A percentile compares a stretch with the other conserved stretches of the same genome.
Conservation (phyloP, 2,113 vertebrate genomes). For the Microcebus griseorufus region DNA sequence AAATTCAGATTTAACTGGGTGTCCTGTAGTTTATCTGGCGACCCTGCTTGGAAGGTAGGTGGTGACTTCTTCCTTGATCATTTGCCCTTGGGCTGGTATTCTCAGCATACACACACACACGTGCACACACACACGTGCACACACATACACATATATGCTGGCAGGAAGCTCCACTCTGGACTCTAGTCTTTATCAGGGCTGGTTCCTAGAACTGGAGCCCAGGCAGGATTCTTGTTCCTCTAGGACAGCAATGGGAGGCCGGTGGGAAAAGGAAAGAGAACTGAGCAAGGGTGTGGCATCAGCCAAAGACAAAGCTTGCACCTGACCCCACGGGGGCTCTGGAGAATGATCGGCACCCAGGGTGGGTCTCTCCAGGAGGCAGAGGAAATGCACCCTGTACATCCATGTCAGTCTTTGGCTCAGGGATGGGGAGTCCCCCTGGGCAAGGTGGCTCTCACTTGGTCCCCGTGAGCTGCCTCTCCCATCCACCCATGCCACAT, state of each 20-base stretch:
- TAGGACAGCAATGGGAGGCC: neutral
- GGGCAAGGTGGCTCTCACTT: neutral
- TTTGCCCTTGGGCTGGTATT: neutral
- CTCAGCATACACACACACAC: neutral
- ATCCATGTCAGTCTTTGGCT: accelerated
- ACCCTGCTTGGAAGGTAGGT: too few species aligned
- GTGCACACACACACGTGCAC: neutral
- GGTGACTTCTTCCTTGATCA: neutral
- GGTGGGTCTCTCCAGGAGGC: neutral
- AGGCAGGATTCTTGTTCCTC: neutral
- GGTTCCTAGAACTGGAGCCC: neutral
- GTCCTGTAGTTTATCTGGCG: neutral
- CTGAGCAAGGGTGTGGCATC: neutral
- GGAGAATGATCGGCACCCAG: neutral
- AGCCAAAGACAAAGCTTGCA: neutral
- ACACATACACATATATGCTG: too few species aligned
- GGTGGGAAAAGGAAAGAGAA: neutral
- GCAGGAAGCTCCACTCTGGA: neutral
- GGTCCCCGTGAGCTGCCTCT: neutral
- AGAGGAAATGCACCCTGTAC: neutral
- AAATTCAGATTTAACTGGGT: neutral
- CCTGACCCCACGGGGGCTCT: accelerated
- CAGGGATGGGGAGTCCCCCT: too few species aligned
- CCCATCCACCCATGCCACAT: neutral
- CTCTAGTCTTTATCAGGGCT: neutral